Evolutionary conservation across 2,113 vertebrate genomes (phyloP), one percentile per base, ranked within the genome.

Genomic region (Hemibagrus wyckioides): DNA sequence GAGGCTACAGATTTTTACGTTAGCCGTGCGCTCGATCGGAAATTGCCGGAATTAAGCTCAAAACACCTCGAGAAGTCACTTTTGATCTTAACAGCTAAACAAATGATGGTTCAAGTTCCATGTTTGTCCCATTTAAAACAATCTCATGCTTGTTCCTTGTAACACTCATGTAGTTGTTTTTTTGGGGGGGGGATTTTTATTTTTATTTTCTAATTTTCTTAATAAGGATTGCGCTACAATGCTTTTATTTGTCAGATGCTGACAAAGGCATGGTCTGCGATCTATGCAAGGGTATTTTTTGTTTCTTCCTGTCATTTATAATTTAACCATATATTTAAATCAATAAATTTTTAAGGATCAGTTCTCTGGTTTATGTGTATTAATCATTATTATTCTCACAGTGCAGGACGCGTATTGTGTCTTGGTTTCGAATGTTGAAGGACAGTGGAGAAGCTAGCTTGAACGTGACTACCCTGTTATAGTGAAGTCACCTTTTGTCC

Each of bases 281-380:
- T 96, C 97, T 97, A 98, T 99, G 97, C 97, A 97, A 95, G 96
- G 97, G 94, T 95, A 91, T 90, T 93, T 93, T 89, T 82, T 88
- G 82, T 93, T 94, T 95, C 94, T 94, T 96, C 96, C 25, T 97
- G 95, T 96, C 94, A 97, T 95, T 88, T 95, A 94, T 95, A 93
- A 96, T 96, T 96, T 97, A 94, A 96, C 96, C 96, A 96, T 95
- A 96, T 94, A 98, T 98, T 96, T 96, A 96, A 97, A 93, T 94
- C 92, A 96, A 97, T 97, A 94, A 96, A 98, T 98, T 98, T 98
- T 96, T 98, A 97, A 98, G 96, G 96, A 97, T 97, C 95, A 95
- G 95, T 95, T 89, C 67, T 89, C 59, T 71, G 90, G 81, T 89
- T 82, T 89, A 84, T 84, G 36, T 79, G 86, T 61, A n/a, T 77